These are phyloP conservation scores for Gymnothorax reevesii DNA, from an alignment of 2,797 vertebrate species.

Conservation along the genomic window DNA sequence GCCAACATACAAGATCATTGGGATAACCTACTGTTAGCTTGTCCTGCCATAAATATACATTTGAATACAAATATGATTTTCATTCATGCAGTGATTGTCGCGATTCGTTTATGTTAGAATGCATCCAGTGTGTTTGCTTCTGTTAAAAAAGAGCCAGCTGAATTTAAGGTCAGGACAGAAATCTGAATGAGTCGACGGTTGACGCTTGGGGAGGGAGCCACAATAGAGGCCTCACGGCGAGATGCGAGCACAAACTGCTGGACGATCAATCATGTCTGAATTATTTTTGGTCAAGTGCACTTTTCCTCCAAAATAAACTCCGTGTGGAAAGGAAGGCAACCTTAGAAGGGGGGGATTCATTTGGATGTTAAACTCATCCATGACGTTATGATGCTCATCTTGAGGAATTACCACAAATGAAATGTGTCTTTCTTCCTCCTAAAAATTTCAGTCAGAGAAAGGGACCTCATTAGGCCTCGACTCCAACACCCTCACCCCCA, in stretches of 20 bases:
- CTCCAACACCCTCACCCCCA: too few relatives aligned
- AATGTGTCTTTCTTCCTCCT: too few relatives aligned
- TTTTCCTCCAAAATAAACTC: neutral
- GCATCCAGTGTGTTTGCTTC: neutral
- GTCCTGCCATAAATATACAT: neutral
- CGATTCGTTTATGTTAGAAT: neutral
- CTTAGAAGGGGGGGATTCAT: neutral
- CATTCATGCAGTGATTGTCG: neutral
- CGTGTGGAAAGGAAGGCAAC: neutral
- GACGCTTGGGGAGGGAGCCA: slow-evolving; percentile 15
- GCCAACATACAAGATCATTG: neutral
- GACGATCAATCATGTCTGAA: neutral
- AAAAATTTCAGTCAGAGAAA: too few relatives aligned
- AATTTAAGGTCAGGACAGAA: slow-evolving; percentile 60
- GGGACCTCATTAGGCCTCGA: too few relatives aligned
- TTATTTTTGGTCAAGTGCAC: neutral
- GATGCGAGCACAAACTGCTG: neutral
- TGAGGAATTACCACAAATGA: too few relatives aligned
- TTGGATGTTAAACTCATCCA: neutral
- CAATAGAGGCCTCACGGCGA: neutral
- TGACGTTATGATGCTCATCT: too few relatives aligned
- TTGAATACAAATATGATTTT: neutral
- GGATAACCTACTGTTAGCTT: neutral
- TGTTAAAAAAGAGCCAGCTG: slow-evolving; percentile 40
- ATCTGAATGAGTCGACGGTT: slow-evolving; percentile 38